Evolutionary conservation across 2,888 invertebrate species (phyloP).

Genomic region (Laothoe populi): DNA sequence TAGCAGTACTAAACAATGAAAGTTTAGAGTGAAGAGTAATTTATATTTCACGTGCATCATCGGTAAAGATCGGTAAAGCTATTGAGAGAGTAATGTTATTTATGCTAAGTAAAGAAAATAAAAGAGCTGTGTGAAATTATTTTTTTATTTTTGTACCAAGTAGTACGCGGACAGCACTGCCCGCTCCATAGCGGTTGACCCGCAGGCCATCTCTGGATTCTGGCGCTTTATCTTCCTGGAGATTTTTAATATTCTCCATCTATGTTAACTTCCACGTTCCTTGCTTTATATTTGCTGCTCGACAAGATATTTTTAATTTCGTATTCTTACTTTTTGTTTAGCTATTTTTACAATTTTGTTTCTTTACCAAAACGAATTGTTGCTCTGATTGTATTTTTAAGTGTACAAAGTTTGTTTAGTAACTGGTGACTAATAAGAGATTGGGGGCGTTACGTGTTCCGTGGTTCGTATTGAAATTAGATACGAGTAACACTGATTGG

Average conservation of each 20-base stretch:
- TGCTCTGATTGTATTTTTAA: background rate
- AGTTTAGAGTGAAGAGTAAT: no score
- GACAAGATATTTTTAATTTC: slow-evolving; percentile 17
- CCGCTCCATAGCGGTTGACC: slow-evolving; percentile 30
- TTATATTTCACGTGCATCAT: background rate
- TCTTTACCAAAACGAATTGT: background rate
- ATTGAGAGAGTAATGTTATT: background rate
- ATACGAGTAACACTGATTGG: no score
- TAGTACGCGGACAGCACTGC: slow-evolving; percentile 15
- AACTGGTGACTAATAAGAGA: background rate
- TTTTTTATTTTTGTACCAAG: slow-evolving; percentile 30
- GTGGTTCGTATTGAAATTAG: no score
- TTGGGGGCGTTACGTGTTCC: background rate
- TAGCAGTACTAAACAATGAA: no score
- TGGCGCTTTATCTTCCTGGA: slow-evolving; percentile 31
- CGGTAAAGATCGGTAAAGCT: background rate
- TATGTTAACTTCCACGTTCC: slow-evolving; percentile 28
- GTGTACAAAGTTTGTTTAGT: background rate
- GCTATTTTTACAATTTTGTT: background rate
- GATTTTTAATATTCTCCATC: slow-evolving; percentile 37
- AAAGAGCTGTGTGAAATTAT: background rate
- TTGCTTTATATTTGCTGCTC: slow-evolving; percentile 2
- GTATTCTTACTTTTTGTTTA: slow-evolving; percentile 1
- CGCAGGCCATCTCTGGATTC: slow-evolving; percentile 33
- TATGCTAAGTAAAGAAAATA: background rate